phyloP scores from a whole-genome alignment of 2,113 vertebrate species.

The Syrrhaptes paradoxus region DNA sequence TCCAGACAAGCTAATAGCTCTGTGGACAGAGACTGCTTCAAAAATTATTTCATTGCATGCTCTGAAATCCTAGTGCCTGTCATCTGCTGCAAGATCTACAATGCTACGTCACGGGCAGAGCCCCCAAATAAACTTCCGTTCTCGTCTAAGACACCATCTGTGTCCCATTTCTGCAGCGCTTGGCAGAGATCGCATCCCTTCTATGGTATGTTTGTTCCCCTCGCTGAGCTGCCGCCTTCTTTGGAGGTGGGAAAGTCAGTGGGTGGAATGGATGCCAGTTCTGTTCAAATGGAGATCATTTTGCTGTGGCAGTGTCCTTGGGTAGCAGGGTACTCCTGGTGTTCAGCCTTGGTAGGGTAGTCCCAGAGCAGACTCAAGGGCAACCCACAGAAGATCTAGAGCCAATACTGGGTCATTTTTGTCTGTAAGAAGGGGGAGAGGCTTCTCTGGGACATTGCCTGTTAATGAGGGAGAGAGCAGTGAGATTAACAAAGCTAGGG shows the following conservation, averaged over 20 bases:
- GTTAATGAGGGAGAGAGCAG: not conserved
- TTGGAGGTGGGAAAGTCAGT: not conserved
- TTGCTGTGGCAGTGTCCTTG: fast-evolving
- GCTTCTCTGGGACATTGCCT: fast-evolving
- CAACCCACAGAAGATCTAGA: fast-evolving
- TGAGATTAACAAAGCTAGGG: fast-evolving
- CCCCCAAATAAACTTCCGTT: slow-evolving; percentile 65
- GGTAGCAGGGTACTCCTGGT: not conserved
- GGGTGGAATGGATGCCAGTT: not conserved
- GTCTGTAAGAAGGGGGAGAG: not conserved
- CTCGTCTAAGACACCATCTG: slow-evolving; percentile 54
- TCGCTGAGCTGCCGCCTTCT: not conserved
- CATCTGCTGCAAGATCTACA: slow-evolving; percentile 31
- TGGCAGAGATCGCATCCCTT: slow-evolving; percentile 40
- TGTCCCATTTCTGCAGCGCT: slow-evolving; percentile 35
- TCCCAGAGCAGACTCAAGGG: not conserved
- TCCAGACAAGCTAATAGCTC: not conserved
- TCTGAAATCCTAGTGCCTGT: not conserved
- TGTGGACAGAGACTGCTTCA: not conserved
- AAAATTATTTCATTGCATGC: not conserved
- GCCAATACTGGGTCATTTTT: no score
- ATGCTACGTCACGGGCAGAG: not conserved
- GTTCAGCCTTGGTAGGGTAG: not conserved
- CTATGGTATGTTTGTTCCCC: slow-evolving; percentile 54
- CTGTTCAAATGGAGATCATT: not conserved